Evolutionary conservation across 2,113 vertebrate genomes (phyloP).

Genomic region (Vombatus ursinus): DNA sequence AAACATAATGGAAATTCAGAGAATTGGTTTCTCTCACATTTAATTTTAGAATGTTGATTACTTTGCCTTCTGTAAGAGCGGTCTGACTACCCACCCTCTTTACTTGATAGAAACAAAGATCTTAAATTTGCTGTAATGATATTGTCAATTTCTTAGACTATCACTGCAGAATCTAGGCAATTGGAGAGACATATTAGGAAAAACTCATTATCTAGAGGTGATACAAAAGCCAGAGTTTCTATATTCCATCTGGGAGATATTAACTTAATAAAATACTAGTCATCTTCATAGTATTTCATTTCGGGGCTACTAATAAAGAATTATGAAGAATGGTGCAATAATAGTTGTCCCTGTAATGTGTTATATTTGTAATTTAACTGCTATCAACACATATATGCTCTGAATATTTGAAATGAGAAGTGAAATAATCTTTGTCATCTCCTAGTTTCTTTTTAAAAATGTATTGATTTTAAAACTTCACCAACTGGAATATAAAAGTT

Average conservation of each 20-base stretch:
- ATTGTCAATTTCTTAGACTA: background rate
- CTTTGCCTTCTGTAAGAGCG: background rate
- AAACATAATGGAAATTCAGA: background rate
- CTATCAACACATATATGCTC: background rate
- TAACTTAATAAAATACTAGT: background rate
- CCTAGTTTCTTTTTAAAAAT: background rate
- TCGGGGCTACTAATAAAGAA: background rate
- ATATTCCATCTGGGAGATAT: background rate
- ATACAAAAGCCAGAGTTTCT: background rate
- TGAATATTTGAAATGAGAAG: conserved; percentile 34
- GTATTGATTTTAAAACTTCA: background rate
- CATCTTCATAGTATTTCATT: background rate
- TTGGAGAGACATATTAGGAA: background rate
- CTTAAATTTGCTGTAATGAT: background rate
- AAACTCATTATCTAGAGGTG: background rate
- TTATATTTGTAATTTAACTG: background rate
- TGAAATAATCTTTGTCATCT: background rate
- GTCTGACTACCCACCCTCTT: background rate
- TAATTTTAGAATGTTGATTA: background rate
- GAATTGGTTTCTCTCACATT: background rate
- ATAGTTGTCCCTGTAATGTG: background rate
- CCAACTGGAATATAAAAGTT: background rate
- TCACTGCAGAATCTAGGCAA: background rate
- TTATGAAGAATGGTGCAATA: background rate
- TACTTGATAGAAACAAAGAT: background rate